These are phyloP conservation scores for Steinernema scapterisci DNA, from an alignment of 2,888 invertebrate species.

Conservation along the genomic window DNA sequence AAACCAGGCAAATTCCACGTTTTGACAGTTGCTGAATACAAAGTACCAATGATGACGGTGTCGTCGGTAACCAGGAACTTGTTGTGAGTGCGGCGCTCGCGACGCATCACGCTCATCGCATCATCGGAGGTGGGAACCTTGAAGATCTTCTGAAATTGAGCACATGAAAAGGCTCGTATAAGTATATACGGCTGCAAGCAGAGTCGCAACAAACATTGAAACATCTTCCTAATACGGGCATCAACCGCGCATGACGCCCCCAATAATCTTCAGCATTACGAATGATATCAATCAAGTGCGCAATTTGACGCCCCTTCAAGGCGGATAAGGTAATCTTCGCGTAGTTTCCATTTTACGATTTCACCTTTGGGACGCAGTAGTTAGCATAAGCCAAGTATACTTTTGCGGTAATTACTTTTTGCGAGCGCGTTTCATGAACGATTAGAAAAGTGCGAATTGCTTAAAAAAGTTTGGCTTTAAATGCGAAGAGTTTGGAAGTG, in stretches of 20 bases:
- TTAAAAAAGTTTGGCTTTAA: background rate
- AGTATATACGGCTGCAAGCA: too few relatives aligned
- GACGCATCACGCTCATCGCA: conserved; percentile 83
- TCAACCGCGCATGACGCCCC: background rate
- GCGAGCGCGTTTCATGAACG: too few relatives aligned
- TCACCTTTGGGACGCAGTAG: too few relatives aligned
- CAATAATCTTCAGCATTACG: conserved; percentile 6
- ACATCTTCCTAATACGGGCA: conserved; percentile 2
- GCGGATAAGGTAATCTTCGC: background rate
- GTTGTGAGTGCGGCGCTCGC: conserved; percentile 89
- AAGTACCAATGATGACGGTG: conserved; percentile 83
- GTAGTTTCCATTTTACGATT: background rate
- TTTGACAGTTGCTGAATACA: too few relatives aligned
- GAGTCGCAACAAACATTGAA: background rate
- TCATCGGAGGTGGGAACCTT: conserved; percentile 79
- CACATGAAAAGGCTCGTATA: background rate
- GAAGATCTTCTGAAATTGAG: conserved; percentile 80
- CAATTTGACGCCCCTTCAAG: conserved; percentile 20
- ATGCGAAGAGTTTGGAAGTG: too few relatives aligned
- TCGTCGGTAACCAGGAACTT: conserved; percentile 97
- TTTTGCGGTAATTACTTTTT: too few relatives aligned
- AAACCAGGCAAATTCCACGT: too few relatives aligned
- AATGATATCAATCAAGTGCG: conserved; percentile 19
- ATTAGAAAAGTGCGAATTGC: too few relatives aligned
- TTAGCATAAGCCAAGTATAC: too few relatives aligned